Evolutionary conservation across 2,888 invertebrate species (phyloP), one percentile per base, ranked within the genome.

Genomic region (Drosophila borealis): DNA sequence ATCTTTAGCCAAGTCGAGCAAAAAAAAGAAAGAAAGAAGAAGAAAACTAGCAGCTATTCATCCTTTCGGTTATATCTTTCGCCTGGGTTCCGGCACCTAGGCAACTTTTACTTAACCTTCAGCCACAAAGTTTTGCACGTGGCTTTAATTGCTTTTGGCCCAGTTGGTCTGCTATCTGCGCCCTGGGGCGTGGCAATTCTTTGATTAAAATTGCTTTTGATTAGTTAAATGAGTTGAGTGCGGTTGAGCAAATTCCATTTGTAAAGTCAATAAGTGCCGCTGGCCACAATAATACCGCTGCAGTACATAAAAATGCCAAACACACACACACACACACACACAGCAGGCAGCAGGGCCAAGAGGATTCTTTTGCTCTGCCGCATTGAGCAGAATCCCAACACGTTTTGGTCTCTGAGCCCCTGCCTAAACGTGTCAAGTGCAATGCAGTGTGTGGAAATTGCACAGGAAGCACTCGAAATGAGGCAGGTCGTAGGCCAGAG

Each of bases 151-250:
- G 87, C 83, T 81, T 84, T 83, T 83, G 62, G 67, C 57, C 63
- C 44, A 34, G 55, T 46, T 39, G 54, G 8, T 49, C 45, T 36
- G 17, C 41, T 37, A 51, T 61, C 73, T 48, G 45, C 29, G 56
- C 50, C 59, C 51, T 37, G 39, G 19, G 61, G 36, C 60, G 46
- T 54, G 46, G 67, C 48, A 62, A 63, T 61, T 50, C 78, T 83
- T 83, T 83, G 89, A 88, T 83, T 83, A 78, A 81, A 83, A 83
- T 83, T 88, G 75, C 84, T 84, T 83, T 83, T 89, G 89, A 87
- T 83, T 89, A 89, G 81, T 78, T 75, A 81, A 83, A 83, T 81
- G 73, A 87, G 75, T 82, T 68, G 60, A 69, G 54, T 69, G 72
- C 63, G 74, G 46, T 67, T 59, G 29, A 65, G 60, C 63, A 49